These are phyloP conservation scores for Sebastes oblongus DNA, from an alignment of 2,797 vertebrate genomes.

Conservation along the genomic window DNA sequence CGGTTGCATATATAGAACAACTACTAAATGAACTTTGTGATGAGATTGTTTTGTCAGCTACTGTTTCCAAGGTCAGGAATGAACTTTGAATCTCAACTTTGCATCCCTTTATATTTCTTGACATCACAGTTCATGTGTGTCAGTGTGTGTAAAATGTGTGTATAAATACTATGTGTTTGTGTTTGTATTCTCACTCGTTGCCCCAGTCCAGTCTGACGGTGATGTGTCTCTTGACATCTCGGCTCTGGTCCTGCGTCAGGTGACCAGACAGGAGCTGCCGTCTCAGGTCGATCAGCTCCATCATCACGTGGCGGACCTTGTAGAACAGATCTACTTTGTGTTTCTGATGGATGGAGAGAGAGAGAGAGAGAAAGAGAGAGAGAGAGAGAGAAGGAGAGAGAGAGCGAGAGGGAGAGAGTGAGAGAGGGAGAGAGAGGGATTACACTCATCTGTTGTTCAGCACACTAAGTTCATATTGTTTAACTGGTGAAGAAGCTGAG, in stretches of 20 bases:
- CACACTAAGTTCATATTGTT: too few species aligned
- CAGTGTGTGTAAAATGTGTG: neutral
- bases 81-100: neutral
- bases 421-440: neutral
- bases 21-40: neutral
- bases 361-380: neutral
- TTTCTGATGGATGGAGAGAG: constrained; percentile 77
- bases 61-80: neutral
- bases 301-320: constrained; percentile 96
- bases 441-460: neutral
- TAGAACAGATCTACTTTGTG: constrained; percentile 96
- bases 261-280: constrained; percentile 92
- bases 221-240: constrained; percentile 93
- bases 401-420: neutral
- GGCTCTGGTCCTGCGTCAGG: constrained; percentile 93
- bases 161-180: neutral
- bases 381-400: neutral
- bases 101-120: neutral
- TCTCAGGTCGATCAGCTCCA: constrained; percentile 93
- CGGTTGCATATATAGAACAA: neutral
- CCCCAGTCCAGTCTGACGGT: constrained; percentile 96
- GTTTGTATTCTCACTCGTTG: constrained; percentile 89
- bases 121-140: neutral
- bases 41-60: neutral
- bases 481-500: too few species aligned